Base-by-base conservation (phyloP, 2,113 vertebrate species). In the Sinocyclocheilus anophthalmus region DNA sequence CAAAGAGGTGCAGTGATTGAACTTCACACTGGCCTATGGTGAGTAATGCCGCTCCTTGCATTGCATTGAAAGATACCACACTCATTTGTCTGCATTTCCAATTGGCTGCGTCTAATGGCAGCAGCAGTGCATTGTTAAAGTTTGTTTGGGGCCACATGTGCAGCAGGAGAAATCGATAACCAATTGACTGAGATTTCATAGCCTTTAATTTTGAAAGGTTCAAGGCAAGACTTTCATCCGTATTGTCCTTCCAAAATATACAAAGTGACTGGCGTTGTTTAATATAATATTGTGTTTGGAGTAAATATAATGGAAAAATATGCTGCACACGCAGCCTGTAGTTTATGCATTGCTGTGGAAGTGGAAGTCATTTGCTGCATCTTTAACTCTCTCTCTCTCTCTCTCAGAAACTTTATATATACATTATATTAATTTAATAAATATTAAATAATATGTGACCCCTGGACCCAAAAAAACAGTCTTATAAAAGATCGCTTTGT, bases 61-160 rank as follows among this genome's bases (percentile, higher is more conserved):
- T 73, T 81, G 83, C 90, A 91, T 91, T 90, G 88, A 91, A 85
- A 89, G 83, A 61, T 87, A 63, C 83, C 81, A 72, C 37, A 76
- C 87, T 88, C 88, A 91, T 83, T 93, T 89, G 89, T 77, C 90
- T 26, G 33, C 50, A 85, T 87, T 93, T 93, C 88, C 89, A 92
- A 83, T 86, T 84, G 88, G 88, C 67, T 87, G 89, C 85, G 85
- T 90, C 89, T 86, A 57, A 69, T 87, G 84, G 86, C 86, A 83
- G 69, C 24, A 13, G 73, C 84, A 78, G 73, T 72, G 79, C 70
- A 85, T 87, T 85, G 86, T 86, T 89, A 85, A 91, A 82, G 79
- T 85, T 90, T 85, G 86, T 90, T 83, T 86, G 86, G 86, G 88
- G 87, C 79, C 53, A 22, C 76, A 26, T 77, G 81, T 76, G 61